phyloP scores from a whole-genome alignment of 37 sponge, comb jelly and placozoan species.

The Dysidea cf. avara region DNA sequence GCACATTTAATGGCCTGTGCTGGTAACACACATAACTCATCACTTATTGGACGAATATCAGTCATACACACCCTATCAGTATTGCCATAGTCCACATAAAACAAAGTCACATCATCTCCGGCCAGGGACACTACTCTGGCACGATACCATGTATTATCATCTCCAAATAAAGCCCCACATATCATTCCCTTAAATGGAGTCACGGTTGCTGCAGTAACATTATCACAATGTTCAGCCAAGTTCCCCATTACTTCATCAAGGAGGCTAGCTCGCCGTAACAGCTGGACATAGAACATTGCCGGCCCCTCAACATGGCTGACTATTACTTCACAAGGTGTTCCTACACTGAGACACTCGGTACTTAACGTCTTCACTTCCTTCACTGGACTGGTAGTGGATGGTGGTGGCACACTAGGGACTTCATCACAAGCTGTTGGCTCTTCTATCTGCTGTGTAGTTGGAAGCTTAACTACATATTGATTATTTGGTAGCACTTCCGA shows the following conservation, averaged over 20 bases:
- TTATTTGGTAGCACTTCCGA: no score
- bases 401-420: no score
- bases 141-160: constrained; percentile 57
- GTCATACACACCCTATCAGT: constrained; percentile 24
- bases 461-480: no score
- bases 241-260: constrained; percentile 1
- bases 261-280: no score
- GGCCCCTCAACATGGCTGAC: constrained; percentile 33
- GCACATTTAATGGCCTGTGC: constrained; percentile 31
- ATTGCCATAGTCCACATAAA: constrained; percentile 72
- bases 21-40: constrained; percentile 4
- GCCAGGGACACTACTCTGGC: constrained; percentile 19
- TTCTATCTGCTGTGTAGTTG: no score
- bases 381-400: no score
- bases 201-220: neutral
- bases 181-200: constrained; percentile 19
- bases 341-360: no score
- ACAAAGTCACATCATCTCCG: neutral
- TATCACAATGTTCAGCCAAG: neutral
- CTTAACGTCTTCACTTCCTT: no score
- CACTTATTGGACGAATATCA: constrained; percentile 20
- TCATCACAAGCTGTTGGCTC: no score
- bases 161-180: constrained; percentile 53
- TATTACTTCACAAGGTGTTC: constrained; percentile 13
- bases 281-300: constrained; percentile 40